Conservation (phyloP, 2,113 vertebrate genomes). For the Sarotherodon lohbergeri region DNA sequence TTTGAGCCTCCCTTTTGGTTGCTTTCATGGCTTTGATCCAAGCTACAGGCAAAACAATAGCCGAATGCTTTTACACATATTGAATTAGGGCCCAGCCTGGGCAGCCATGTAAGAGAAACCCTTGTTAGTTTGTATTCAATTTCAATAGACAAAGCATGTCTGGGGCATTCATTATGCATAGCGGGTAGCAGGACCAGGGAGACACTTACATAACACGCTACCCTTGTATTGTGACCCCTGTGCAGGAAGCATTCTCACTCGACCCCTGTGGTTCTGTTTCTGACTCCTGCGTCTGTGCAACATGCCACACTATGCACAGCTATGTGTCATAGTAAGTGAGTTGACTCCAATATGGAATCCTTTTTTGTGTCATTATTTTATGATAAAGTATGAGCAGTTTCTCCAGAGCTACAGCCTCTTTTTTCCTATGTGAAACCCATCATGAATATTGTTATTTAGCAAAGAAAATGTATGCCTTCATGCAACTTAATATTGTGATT, state of each 20-base stretch:
- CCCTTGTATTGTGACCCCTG: slow-evolving; percentile 59
- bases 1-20: neutral
- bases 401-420: neutral
- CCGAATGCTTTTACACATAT: slow-evolving; percentile 56
- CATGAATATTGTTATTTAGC: neutral
- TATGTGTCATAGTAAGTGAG: neutral
- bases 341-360: neutral
- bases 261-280: slow-evolving; percentile 7
- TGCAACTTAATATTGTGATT: slow-evolving; percentile 26
- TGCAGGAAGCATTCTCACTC: slow-evolving; percentile 38
- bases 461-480: slow-evolving; percentile 14
- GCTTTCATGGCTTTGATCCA: slow-evolving; percentile 48
- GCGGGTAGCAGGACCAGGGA: slow-evolving; percentile 50
- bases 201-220: slow-evolving; percentile 67
- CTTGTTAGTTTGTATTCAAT: slow-evolving; percentile 61
- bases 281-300: slow-evolving; percentile 43
- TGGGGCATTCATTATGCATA: slow-evolving; percentile 69
- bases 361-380: neutral
- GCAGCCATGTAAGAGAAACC: slow-evolving; percentile 53
- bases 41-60: slow-evolving; percentile 40
- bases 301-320: neutral
- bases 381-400: neutral
- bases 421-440: neutral
- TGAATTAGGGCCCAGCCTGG: slow-evolving; percentile 41
- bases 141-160: slow-evolving; percentile 62